phyloP scores from a whole-genome alignment of 2,888 invertebrate species.

The Xylota segnis region DNA sequence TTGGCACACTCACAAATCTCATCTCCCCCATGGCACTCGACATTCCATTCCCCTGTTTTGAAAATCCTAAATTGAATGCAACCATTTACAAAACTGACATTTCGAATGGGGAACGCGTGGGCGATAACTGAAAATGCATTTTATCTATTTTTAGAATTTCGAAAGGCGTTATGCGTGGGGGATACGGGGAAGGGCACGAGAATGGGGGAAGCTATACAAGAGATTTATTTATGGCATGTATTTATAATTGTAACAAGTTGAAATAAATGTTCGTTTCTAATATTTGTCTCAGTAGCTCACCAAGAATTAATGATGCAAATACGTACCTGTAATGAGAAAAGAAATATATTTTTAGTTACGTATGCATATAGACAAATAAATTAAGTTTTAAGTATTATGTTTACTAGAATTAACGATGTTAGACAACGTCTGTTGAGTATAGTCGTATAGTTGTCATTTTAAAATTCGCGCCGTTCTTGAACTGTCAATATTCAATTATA shows the following conservation, averaged over 20 bases:
- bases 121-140: slow-evolving; percentile 4
- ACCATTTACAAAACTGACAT: slow-evolving; percentile 6
- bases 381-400: no score
- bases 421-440: no score
- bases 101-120: slow-evolving; percentile 7
- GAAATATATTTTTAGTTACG: background rate
- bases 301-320: slow-evolving; percentile 2
- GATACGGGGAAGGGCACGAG: background rate
- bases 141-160: slow-evolving; percentile 8
- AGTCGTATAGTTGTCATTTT: no score
- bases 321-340: slow-evolving; percentile 32
- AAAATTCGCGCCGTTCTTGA: no score
- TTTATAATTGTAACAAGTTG: slow-evolving; percentile 9
- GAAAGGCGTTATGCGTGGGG: background rate
- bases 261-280: background rate
- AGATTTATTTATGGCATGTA: slow-evolving; percentile 6
- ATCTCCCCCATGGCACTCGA: background rate
- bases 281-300: slow-evolving; percentile 24
- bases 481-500: no score
- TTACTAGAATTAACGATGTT: no score
- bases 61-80: slow-evolving; percentile 12
- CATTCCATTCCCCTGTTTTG: slow-evolving; percentile 7
- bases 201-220: no score
- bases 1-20: background rate
- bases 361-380: no score